A percentile compares a stretch with the other conserved stretches of the same genome.
These are phyloP conservation scores for Drepanosiphum platanoidis DNA, from an alignment of 2,888 invertebrate genomes.

Conservation along the genomic window DNA sequence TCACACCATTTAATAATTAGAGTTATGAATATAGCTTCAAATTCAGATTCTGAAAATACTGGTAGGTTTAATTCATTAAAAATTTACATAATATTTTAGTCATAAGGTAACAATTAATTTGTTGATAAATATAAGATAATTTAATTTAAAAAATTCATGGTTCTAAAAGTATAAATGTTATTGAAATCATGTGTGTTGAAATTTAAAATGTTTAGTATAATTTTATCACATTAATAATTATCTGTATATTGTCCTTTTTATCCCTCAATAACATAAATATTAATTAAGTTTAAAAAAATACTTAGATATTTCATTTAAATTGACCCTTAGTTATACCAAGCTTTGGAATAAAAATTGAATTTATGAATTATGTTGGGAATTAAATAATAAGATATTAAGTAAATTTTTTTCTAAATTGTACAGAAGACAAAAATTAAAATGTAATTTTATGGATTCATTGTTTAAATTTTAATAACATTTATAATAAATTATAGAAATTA, in stretches of 20 bases:
- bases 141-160: not conserved
- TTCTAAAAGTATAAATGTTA: not conserved
- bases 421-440: not conserved
- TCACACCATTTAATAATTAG: slow-evolving; percentile 83
- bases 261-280: too few species aligned
- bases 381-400: too few species aligned
- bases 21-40: slow-evolving; percentile 71
- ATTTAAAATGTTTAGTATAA: not conserved
- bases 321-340: not conserved
- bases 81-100: not conserved
- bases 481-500: too few species aligned
- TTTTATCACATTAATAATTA: not conserved
- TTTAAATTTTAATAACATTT: too few species aligned
- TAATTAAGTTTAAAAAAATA: too few species aligned
- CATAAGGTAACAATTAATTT: too few species aligned
- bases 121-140: not conserved
- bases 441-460: not conserved
- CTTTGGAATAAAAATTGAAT: not conserved
- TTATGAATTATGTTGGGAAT: not conserved
- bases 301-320: not conserved
- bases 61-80: slow-evolving; percentile 62
- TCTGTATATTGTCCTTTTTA: too few species aligned
- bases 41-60: slow-evolving; percentile 64
- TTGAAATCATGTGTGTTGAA: not conserved
- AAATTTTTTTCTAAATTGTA: too few species aligned